Evolutionary conservation across 2,888 invertebrate genomes (phyloP), one percentile per base, ranked within the genome.

Genomic region (Dione juno): DNA sequence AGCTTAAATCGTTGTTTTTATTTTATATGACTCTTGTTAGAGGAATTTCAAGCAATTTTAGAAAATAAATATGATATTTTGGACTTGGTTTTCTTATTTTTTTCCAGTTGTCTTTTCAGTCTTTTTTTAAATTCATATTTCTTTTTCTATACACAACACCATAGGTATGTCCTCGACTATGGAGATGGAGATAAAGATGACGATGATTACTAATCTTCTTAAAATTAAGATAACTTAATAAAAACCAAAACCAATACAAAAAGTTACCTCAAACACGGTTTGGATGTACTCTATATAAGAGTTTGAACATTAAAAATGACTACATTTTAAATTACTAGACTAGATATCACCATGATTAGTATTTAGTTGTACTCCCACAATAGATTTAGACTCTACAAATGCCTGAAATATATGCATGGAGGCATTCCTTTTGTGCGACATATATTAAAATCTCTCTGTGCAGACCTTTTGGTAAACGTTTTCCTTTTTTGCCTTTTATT

Each of bases 391-490:
- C 54, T 57, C 37, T 35, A 43, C 50, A 59, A 68, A 61, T 59
- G 59, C 41, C 50, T 45, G 61, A 63, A 63, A 68, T 63, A 45
- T 35, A 68, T 52, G 61, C 67, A 67, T 58, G 67, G 41, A 63
- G 35, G n/a, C 67, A 71, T 71, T 71, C 50, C 67, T 75, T 73
- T 67, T 69, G 66, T 72, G 67, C 66, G 73, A 73, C 74, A 75
- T 73, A 75, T 75, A 75, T 75, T 75, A 75, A 75, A 75, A 68
- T 57, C 65, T 35, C 67, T 73, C 71, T 75, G 74, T 71, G 65
- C 21, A 50, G 57, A 69, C 58, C 71, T 69, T 67, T 71, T 71
- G 66, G 73, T 71, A 75, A 75, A 58, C 73, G 71, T 73, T 73
- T 54, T 58, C 53, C 68, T 73, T 73, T 74, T 75, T 59, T 59